These are phyloP conservation scores for Lucinisca nassula DNA, from an alignment of 2,888 invertebrate genomes.

Conservation along the genomic window DNA sequence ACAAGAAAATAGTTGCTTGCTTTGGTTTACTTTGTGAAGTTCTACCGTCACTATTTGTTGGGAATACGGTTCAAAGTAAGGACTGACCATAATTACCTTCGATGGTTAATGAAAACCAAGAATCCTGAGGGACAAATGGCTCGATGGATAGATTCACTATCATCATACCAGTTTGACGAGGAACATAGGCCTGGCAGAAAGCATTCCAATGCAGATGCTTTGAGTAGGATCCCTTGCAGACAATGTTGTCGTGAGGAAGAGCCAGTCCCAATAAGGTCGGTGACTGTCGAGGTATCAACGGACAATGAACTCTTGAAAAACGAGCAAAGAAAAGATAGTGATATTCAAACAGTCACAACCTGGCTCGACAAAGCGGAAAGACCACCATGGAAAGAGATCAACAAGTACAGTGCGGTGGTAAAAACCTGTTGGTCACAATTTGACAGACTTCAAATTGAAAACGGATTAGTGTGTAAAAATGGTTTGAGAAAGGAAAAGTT, in stretches of 20 bases:
- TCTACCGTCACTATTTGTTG: slow-evolving; percentile 67
- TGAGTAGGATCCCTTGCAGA: slow-evolving; percentile 23
- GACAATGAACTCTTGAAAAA: not conserved
- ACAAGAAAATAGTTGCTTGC: slow-evolving; percentile 64
- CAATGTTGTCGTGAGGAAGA: slow-evolving; percentile 5
- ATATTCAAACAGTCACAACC: too few species aligned
- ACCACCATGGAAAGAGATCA: too few species aligned
- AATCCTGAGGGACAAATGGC: slow-evolving; percentile 53
- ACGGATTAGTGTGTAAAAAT: too few species aligned
- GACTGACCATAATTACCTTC: slow-evolving; percentile 66
- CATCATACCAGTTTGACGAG: slow-evolving; percentile 52
- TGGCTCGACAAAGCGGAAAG: too few species aligned
- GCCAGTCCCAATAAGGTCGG: not conserved
- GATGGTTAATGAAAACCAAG: slow-evolving; percentile 58
- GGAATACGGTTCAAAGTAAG: slow-evolving; percentile 55
- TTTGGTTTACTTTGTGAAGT: slow-evolving; percentile 63
- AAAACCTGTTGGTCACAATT: too few species aligned
- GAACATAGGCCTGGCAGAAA: slow-evolving; percentile 48
- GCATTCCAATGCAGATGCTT: slow-evolving; percentile 38
- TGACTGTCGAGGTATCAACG: not conserved
- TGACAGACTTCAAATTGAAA: too few species aligned
- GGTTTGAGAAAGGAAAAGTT: slow-evolving; percentile 18
- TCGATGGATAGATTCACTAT: slow-evolving; percentile 55
- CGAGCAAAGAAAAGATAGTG: slow-evolving; percentile 3
- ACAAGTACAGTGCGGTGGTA: too few species aligned